A percentile compares a stretch with the other conserved stretches of the same genome.
phyloP scores from a whole-genome alignment of 2,113 vertebrate genomes.

The Centropus bengalensis region DNA sequence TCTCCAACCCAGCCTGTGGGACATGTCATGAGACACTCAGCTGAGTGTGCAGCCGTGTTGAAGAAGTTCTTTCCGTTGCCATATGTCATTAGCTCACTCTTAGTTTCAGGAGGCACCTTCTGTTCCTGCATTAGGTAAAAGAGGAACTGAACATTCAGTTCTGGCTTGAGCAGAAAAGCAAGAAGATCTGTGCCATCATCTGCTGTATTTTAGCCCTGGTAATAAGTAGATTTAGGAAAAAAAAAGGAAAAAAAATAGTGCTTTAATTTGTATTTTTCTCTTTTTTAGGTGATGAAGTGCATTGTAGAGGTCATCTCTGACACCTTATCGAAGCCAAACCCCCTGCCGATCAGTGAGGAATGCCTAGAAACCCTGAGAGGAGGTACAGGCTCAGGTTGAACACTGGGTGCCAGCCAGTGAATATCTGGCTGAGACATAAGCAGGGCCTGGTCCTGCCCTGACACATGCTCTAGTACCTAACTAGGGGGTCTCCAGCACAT shows the following conservation, averaged over 20 bases:
- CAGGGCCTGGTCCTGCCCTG: neutral
- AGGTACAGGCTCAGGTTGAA: constrained; percentile 74
- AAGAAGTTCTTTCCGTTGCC: neutral
- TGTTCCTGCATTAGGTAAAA: neutral
- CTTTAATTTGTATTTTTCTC: neutral
- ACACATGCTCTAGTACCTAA: neutral
- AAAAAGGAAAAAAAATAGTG: neutral
- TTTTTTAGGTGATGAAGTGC: constrained; percentile 91
- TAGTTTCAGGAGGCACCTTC: neutral
- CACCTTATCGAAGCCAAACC: constrained; percentile 86
- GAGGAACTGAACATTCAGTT: neutral
- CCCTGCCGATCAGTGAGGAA: constrained; percentile 84
- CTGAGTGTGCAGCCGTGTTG: neutral
- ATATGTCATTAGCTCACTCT: neutral
- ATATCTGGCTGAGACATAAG: neutral
- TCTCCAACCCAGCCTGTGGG: neutral
- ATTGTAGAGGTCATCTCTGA: constrained; percentile 92
- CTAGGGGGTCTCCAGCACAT: neutral
- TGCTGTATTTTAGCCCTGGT: neutral
- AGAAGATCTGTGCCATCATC: neutral
- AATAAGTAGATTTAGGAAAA: neutral
- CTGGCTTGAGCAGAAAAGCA: neutral
- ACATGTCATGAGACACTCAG: neutral
- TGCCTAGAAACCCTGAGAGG: constrained; percentile 87
- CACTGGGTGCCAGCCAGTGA: neutral